phyloP scores from a whole-genome alignment of 2,113 vertebrate species.

The Eulemur rufifrons region DNA sequence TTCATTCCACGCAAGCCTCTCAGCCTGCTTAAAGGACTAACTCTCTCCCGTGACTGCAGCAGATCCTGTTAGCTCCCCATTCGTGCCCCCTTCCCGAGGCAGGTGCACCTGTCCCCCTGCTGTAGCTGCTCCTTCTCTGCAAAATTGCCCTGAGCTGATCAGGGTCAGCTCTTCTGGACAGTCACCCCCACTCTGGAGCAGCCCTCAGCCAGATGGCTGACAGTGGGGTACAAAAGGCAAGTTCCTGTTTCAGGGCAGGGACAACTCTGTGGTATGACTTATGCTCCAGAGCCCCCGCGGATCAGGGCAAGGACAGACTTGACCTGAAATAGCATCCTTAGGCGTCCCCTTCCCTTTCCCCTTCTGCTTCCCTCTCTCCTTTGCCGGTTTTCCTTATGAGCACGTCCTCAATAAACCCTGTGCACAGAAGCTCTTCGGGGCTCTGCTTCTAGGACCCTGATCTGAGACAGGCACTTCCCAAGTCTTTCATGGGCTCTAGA shows the following conservation, averaged over 20 bases:
- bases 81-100: background rate
- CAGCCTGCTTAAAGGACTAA: background rate
- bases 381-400: background rate
- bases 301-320: background rate
- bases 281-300: background rate
- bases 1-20: background rate
- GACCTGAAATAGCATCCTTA: background rate
- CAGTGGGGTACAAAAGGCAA: background rate
- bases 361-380: no score
- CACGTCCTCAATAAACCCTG: background rate
- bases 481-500: background rate
- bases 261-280: background rate
- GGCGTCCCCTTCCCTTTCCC: background rate
- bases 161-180: background rate
- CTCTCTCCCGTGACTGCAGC: background rate
- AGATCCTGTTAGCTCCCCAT: background rate
- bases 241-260: background rate
- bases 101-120: background rate
- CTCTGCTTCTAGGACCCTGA: background rate
- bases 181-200: background rate
- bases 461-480: background rate
- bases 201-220: background rate
- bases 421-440: background rate
- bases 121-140: background rate
- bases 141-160: background rate